Base-by-base conservation (phyloP, 1,140 invertebrate genomes). In the Drosophila mauritiana region DNA sequence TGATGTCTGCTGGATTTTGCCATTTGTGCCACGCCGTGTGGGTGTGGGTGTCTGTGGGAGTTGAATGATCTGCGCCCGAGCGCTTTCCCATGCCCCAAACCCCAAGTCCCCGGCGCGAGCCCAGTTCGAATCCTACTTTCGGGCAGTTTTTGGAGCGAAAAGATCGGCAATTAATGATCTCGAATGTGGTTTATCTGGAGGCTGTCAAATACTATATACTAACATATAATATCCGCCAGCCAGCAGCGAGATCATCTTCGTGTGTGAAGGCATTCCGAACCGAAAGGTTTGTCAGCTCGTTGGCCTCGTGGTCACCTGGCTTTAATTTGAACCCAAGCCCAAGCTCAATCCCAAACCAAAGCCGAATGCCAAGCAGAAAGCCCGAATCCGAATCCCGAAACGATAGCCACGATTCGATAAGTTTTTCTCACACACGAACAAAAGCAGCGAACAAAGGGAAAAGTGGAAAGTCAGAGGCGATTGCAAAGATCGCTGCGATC, bases 251-350 rank as follows among this genome's bases (percentile, higher is more conserved):
- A 72, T 72, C 68, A 70, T 72, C 68, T 72, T 72, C 68, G 43
- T 57, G 77, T 84, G 72, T 58, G 67, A 61, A 63, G 39, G 36
- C 78, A 80, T 88, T 82, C 85, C 74, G 11, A 11, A 15, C 51
- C 15, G 36, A 68, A 64, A 76, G 82, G 82, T 77, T 88, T 91
- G 89, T 91, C 89, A 91, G 86, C 85, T 83, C 73, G 85, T 90
- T 90, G 86, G 81, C 81, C 86, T 73, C 68, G 64, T 90, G 86
- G 81, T 90, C 86, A 90, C 86, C 86, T 80, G 81, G 64, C 76
- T 79, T 90, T 77, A 83, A 89, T 83, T 83, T 82, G 84, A 64
- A 54, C 45, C 43, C 3, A 45, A 22, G n/a, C 31, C 20, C 1
- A 42, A 25, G 12, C 37, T 22, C 5, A 27, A 27, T 6, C 25